Base-by-base conservation (phyloP, 2,113 vertebrate species). In the Neodontobutis hainanensis region DNA sequence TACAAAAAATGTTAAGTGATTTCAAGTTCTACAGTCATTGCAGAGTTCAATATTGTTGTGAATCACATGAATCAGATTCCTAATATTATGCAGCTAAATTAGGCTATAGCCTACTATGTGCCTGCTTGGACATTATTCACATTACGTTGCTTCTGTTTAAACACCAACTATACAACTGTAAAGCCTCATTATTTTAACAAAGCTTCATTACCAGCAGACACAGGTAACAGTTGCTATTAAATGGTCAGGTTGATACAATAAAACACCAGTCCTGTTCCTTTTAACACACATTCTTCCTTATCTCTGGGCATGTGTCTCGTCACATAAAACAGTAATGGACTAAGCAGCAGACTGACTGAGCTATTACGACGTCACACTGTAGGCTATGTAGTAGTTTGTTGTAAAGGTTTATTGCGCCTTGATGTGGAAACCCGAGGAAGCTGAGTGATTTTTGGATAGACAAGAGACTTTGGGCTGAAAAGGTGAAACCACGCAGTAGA, bases 191-290 rank as follows among this genome's bases (percentile, higher is more conserved):
- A 49, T 45, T 12, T 11, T 12, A 14, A 53, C 32, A 35, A 6
- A 5, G 38, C 38, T 40, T 8, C 38, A 40, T 40, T 40, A 67
- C 36, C 55, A 69, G 78, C 68, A 55, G 27, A 11, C 43, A 5
- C 38, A 2, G 19, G 36, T 77, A 43, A 64, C 48, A 61, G 19
- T 47, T 44, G 45, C 70, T 68, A 53, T 69, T 68, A 75, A 70
- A 77, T 44, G 43, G n/a, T 38, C 16, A 10, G 0, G 0, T 34
- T 11, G 47, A 56, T 12, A 64, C 73, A 76, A 73, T 82, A 80
- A 86, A 85, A 57, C 75, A 36, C 43, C 32, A 66, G 44, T 44
- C 5, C 1, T 73, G 72, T 70, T 77, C 76, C 53, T 63, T 58
- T 69, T 44, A 64, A 56, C 57, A 61, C 36, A 6, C 69, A 50